These are phyloP conservation scores for Sturnus vulgaris DNA, from an alignment of 2,113 vertebrate species.

Conservation along the genomic window DNA sequence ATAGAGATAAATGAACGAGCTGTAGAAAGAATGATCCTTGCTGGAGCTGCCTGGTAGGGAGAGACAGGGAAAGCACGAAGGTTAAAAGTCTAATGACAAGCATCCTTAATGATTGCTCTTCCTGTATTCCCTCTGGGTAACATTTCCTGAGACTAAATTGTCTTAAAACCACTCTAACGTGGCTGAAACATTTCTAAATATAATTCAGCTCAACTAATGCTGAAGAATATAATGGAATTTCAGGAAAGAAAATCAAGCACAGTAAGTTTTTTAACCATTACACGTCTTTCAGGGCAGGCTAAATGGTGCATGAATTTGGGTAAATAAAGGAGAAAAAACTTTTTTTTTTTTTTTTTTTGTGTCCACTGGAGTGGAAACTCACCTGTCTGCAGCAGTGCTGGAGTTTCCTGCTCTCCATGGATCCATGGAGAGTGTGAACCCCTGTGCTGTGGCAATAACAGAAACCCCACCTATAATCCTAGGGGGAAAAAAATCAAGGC, in stretches of 20 bases:
- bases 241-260: neutral
- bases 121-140: slow-evolving; percentile 52
- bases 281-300: neutral
- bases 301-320: neutral
- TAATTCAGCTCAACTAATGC: neutral
- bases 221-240: slow-evolving; percentile 17
- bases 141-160: slow-evolving; percentile 50
- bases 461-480: neutral
- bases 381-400: neutral
- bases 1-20: slow-evolving; percentile 41
- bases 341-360: neutral
- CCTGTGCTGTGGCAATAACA: neutral
- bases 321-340: neutral
- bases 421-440: neutral
- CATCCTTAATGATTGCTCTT: slow-evolving; percentile 51
- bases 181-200: slow-evolving; percentile 40
- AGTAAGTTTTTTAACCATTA: slow-evolving; percentile 13
- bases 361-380: neutral
- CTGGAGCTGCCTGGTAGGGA: slow-evolving; percentile 13
- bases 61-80: slow-evolving; percentile 34
- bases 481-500: neutral
- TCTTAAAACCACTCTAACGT: slow-evolving; percentile 50
- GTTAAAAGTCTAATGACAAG: slow-evolving; percentile 62
- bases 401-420: neutral
- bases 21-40: slow-evolving; percentile 17